Conservation (phyloP, 2,113 vertebrate species). For the Lasiurus borealis region DNA sequence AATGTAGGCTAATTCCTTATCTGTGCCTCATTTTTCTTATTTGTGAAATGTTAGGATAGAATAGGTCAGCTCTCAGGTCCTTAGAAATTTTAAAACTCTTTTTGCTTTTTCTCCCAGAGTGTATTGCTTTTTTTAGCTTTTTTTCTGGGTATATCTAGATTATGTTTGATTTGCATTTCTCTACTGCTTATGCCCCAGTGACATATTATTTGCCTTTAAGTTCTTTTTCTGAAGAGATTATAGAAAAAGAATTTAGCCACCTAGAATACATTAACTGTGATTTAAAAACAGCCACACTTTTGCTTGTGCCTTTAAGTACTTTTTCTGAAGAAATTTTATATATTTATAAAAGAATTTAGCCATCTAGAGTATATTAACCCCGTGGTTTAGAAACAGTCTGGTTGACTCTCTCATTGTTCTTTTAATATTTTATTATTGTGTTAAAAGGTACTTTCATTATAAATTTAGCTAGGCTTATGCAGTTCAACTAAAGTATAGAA, state of each 20-base stretch:
- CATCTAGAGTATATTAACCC: neutral
- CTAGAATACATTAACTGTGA: neutral
- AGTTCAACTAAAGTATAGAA: conserved; percentile 29
- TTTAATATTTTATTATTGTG: conserved; percentile 58
- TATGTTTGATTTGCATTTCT: conserved; percentile 31
- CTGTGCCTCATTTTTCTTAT: neutral
- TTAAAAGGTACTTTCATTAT: conserved; percentile 35
- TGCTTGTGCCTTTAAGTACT: neutral
- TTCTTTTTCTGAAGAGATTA: conserved; percentile 16
- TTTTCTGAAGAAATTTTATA: neutral
- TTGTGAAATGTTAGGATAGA: conserved; percentile 11
- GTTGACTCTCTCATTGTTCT: conserved; percentile 25
- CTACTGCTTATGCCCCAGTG: neutral
- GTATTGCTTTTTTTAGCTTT: conserved; percentile 26
- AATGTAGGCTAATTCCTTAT: neutral
- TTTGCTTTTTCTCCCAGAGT: conserved; percentile 1
- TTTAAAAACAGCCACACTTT: conserved; percentile 39
- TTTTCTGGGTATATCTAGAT: neutral
- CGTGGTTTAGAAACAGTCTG: conserved; percentile 19
- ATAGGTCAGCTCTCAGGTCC: neutral
- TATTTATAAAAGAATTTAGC: neutral
- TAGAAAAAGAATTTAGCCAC: neutral
- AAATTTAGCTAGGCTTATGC: conserved; percentile 35
- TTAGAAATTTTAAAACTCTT: neutral
- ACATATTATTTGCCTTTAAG: conserved; percentile 28